Conservation (phyloP, 2,113 vertebrate genomes). For the Strigops habroptila region DNA sequence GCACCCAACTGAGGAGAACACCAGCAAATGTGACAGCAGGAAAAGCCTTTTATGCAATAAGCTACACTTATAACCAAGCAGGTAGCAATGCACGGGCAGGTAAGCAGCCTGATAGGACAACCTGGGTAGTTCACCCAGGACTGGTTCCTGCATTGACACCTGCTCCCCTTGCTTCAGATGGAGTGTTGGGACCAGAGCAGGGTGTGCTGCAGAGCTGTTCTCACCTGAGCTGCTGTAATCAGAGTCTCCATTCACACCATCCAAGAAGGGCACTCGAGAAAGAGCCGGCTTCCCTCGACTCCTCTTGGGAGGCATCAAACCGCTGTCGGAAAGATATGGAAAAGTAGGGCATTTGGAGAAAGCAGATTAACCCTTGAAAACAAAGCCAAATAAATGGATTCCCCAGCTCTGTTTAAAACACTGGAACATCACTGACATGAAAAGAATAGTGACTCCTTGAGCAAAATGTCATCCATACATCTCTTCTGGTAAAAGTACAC, state of each 20-base stretch:
- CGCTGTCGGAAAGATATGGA: conserved; percentile 54
- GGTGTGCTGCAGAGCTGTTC: neutral
- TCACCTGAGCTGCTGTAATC: conserved; percentile 87
- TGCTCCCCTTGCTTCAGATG: neutral
- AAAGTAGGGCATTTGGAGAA: neutral
- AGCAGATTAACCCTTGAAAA: neutral
- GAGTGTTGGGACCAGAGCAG: neutral
- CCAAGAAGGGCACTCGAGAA: conserved; percentile 87
- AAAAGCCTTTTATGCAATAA: neutral
- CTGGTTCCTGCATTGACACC: neutral
- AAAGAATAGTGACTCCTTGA: neutral
- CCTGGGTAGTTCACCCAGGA: neutral
- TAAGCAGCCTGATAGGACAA: neutral
- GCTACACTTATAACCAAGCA: neutral
- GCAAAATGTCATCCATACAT: neutral
- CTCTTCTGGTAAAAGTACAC: neutral
- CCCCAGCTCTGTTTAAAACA: neutral
- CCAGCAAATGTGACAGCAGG: neutral
- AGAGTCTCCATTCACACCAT: conserved; percentile 86
- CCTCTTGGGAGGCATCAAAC: conserved; percentile 81
- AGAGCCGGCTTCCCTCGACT: conserved; percentile 95
- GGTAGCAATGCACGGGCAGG: neutral
- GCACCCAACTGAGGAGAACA: neutral
- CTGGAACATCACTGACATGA: neutral
- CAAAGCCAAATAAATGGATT: neutral